A percentile compares a stretch with the other conserved stretches of the same genome.
Evolutionary conservation across 2,113 vertebrate species (phyloP).

Genomic region (Argyrosomus japonicus): DNA sequence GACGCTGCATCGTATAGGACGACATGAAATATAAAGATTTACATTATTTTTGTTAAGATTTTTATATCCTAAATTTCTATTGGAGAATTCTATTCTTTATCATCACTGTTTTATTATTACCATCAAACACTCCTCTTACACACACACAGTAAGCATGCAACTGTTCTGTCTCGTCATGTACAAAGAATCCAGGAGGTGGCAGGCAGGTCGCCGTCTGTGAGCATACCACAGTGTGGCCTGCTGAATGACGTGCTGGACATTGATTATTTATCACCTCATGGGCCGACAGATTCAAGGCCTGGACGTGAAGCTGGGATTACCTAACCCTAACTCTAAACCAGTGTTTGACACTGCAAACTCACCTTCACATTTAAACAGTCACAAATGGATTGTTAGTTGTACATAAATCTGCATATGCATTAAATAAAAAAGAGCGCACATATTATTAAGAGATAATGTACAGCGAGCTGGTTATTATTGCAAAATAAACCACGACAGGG

Average conservation of each 20-base stretch:
- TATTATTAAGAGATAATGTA: too few species aligned
- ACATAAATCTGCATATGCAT: too few species aligned
- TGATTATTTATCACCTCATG: constrained; percentile 11
- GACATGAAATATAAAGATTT: neutral
- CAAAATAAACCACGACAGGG: too few species aligned
- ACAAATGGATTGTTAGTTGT: too few species aligned
- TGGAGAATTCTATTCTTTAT: neutral
- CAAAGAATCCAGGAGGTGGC: constrained; percentile 28
- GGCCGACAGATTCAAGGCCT: neutral
- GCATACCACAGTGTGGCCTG: neutral
- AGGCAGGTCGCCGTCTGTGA: constrained; percentile 14
- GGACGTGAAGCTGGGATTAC: neutral
- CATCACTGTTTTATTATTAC: neutral
- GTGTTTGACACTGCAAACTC: too few species aligned
- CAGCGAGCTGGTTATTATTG: too few species aligned
- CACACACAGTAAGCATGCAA: neutral
- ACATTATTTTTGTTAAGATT: neutral
- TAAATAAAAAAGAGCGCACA: too few species aligned
- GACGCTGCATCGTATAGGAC: neutral
- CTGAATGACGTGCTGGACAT: neutral
- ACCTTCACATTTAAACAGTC: too few species aligned
- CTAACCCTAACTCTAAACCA: neutral
- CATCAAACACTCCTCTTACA: neutral
- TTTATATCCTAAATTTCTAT: neutral
- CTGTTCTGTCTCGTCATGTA: neutral